phyloP scores from a whole-genome alignment of 2,888 invertebrate genomes.

The Teleogryllus oceanicus region DNA sequence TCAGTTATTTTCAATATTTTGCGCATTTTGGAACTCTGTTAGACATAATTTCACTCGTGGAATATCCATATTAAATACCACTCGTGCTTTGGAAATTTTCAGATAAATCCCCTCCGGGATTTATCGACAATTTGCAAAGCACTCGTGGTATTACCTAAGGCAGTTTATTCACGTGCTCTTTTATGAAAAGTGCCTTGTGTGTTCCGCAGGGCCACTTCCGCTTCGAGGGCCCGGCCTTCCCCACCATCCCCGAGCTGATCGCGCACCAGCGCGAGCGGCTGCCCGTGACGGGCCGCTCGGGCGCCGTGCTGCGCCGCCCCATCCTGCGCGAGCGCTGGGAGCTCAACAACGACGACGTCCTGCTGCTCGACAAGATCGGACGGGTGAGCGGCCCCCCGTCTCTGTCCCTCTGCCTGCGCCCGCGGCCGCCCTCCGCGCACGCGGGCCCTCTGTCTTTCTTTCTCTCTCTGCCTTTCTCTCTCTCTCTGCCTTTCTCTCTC shows the following conservation, averaged over 20 bases:
- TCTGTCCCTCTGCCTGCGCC: background rate
- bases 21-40: no score
- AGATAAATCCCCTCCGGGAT: no score
- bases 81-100: no score
- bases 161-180: background rate
- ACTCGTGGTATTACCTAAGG: no score
- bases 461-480: background rate
- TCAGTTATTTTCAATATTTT: no score
- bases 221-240: conserved; percentile 91
- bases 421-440: background rate
- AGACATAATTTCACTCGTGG: no score
- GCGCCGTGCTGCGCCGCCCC: conserved; percentile 80
- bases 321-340: conserved; percentile 92
- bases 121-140: no score
- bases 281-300: conserved; percentile 88
- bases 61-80: no score
- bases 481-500: background rate
- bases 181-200: background rate
- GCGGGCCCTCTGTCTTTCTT: background rate
- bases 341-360: conserved; percentile 91
- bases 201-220: conserved; percentile 75
- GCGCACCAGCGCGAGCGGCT: conserved; percentile 79
- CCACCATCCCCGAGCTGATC: conserved; percentile 88
- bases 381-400: conserved; percentile 58
- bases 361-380: conserved; percentile 88